Percentiles rank a stretch among this genome's conserved stretches.
Conservation (phyloP, 1,140 invertebrate genomes). For the Periplaneta americana region DNA sequence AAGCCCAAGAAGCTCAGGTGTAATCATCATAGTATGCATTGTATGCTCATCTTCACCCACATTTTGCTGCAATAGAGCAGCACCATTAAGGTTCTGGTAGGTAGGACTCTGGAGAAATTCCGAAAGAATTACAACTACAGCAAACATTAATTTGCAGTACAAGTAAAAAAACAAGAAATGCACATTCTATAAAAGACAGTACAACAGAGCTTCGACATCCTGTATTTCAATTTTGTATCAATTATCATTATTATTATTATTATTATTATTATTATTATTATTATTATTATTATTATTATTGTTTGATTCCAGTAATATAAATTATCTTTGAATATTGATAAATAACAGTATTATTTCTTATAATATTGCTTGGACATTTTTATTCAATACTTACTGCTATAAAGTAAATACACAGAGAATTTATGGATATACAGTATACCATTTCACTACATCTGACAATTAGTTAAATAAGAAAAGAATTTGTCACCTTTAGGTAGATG, state of each 20-base stretch:
- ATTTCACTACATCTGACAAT: too few species aligned
- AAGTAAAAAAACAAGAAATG: not conserved
- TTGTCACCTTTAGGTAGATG: too few species aligned
- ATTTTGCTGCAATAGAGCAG: not conserved
- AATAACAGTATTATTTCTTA: not conserved
- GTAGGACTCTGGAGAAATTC: not conserved
- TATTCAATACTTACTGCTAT: too few species aligned
- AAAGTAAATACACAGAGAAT: too few species aligned
- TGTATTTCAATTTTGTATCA: too few species aligned
- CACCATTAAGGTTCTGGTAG: not conserved
- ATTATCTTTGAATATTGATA: not conserved
- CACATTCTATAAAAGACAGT: not conserved
- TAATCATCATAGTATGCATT: slow-evolving; percentile 56
- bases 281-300: too few species aligned
- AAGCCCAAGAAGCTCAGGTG: slow-evolving; percentile 56
- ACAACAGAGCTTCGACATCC: too few species aligned
- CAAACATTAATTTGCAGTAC: not conserved
- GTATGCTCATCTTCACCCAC: slow-evolving; percentile 35
- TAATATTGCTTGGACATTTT: too few species aligned
- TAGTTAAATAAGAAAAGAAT: too few species aligned
- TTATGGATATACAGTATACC: too few species aligned
- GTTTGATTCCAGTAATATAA: not conserved
- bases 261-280: too few species aligned
- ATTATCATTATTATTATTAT: too few species aligned
- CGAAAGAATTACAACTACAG: not conserved